Conservation (phyloP, 2,797 vertebrate genomes). For the Amphiprion clarkii region DNA sequence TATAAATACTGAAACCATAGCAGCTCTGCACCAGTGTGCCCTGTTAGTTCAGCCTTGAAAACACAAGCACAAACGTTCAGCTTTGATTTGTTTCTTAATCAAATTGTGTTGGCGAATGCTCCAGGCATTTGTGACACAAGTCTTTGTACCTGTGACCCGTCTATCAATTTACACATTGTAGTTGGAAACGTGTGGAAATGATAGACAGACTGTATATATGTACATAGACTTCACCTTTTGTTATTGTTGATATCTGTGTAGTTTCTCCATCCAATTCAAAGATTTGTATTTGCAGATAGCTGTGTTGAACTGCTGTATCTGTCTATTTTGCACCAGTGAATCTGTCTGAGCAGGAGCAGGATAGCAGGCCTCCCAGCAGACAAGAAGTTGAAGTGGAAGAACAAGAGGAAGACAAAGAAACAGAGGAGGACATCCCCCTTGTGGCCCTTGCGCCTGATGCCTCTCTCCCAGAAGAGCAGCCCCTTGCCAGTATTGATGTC, state of each 20-base stretch:
- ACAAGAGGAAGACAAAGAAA: constrained; percentile 17
- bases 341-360: constrained; percentile 62
- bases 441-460: constrained; percentile 76
- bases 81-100: too few species aligned
- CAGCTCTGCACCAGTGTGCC: neutral
- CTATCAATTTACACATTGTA: too few species aligned
- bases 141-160: too few species aligned
- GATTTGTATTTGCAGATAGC: neutral
- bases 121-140: too few species aligned
- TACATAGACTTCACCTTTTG: too few species aligned
- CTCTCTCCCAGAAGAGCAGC: constrained; percentile 74
- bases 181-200: too few species aligned
- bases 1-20: neutral
- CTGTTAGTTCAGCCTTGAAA: too few species aligned
- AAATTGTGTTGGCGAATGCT: too few species aligned
- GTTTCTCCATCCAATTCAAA: neutral
- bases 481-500: constrained; percentile 49
- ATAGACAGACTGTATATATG: too few species aligned
- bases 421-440: constrained; percentile 60
- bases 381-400: constrained; percentile 58
- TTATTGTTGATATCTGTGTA: neutral
- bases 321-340: constrained; percentile 78
- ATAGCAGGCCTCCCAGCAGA: constrained; percentile 54
- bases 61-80: too few species aligned
- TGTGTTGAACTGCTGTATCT: neutral